Percentiles rank a stretch among this genome's conserved stretches.
Evolutionary conservation across 2,888 invertebrate species (phyloP).

Genomic region (Cordilura impudica): DNA sequence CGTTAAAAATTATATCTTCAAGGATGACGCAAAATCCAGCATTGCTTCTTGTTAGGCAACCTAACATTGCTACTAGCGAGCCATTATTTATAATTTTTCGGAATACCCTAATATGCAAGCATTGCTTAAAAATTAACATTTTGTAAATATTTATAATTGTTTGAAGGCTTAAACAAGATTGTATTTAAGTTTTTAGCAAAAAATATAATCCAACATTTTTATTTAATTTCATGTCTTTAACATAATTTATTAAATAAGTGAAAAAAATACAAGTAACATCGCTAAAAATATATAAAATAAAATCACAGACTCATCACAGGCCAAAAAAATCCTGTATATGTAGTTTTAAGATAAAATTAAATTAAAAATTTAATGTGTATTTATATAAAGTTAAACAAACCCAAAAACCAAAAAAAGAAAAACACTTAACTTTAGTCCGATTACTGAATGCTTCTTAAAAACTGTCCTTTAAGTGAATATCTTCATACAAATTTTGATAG

Average conservation of each 20-base stretch:
- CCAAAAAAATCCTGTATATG: background rate
- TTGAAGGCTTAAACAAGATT: conserved; percentile 41
- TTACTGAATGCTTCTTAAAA: no score
- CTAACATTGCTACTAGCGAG: no score
- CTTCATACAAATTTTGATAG: no score
- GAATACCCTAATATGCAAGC: background rate
- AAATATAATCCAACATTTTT: conserved; percentile 14
- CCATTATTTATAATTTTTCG: no score
- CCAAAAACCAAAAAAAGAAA: no score
- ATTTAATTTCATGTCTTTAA: conserved; percentile 4
- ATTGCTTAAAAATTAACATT: conserved; percentile 9
- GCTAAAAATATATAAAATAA: background rate
- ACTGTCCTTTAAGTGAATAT: no score
- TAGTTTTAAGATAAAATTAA: conserved; percentile 33
- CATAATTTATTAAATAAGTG: background rate
- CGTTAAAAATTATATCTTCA: no score
- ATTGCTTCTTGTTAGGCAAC: no score
- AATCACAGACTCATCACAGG: background rate
- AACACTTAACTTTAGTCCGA: no score
- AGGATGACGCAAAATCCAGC: no score
- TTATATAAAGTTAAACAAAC: no score
- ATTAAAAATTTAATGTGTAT: conserved; percentile 34
- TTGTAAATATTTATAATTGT: conserved; percentile 44
- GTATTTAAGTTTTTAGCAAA: conserved; percentile 15
- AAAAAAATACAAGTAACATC: background rate